These are phyloP conservation scores for Tenualosa ilisha DNA, from an alignment of 2,797 vertebrate genomes.

Conservation along the genomic window DNA sequence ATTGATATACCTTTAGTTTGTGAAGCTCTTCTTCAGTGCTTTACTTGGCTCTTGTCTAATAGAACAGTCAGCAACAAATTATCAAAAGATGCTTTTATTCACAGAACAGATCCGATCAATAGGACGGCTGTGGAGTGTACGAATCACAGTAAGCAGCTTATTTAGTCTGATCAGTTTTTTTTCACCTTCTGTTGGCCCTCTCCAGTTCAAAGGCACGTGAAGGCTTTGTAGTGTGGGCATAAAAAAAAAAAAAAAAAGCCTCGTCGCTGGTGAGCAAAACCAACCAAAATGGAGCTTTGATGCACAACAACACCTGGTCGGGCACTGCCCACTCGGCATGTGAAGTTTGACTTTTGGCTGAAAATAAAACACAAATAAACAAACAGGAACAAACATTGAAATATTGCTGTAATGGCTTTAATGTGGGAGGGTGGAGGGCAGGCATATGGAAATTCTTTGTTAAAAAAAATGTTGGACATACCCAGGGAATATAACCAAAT, in stretches of 20 bases:
- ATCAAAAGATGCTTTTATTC: background rate
- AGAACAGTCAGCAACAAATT: background rate
- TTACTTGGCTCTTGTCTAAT: background rate
- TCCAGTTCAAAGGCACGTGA: constrained; percentile 25
- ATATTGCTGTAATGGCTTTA: background rate
- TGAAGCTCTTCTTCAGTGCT: no score
- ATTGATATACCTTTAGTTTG: background rate
- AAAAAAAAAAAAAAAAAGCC: constrained; percentile 24
- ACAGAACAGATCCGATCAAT: background rate
- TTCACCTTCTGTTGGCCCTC: constrained; percentile 25
- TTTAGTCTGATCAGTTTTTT: background rate
- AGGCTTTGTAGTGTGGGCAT: constrained; percentile 30
- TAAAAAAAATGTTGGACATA: background rate
- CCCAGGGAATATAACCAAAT: background rate
- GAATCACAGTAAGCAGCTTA: background rate
- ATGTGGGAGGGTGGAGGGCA: background rate
- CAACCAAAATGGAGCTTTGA: constrained; percentile 24
- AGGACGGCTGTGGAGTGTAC: background rate
- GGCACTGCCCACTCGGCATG: background rate
- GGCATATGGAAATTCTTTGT: background rate
- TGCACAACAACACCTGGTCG: constrained; percentile 41
- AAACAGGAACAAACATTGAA: background rate
- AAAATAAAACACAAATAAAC: constrained; percentile 5
- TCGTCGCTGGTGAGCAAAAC: constrained; percentile 11
- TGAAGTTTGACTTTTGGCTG: constrained; percentile 36